Evolutionary conservation across 2,113 vertebrate genomes (phyloP).

Genomic region (Myotis lucifugus): DNA sequence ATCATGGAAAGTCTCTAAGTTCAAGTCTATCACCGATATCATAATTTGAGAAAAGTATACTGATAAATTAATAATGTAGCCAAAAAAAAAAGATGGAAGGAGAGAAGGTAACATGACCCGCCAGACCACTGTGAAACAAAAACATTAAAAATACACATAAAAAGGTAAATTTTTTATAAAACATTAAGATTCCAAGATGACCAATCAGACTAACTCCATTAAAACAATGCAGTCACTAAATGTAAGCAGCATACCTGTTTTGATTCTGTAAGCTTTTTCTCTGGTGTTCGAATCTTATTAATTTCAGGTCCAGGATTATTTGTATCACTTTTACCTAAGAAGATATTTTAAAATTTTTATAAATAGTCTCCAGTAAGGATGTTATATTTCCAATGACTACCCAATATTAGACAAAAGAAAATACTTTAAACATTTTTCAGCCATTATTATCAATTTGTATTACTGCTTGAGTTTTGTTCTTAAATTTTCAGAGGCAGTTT

Average conservation of each 20-base stretch:
- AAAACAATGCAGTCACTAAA: not conserved
- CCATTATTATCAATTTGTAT: not conserved
- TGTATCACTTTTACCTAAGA: conserved; percentile 93
- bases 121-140: not conserved
- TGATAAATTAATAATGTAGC: not conserved
- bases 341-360: conserved; percentile 64
- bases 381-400: conserved; percentile 27
- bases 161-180: not conserved
- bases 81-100: not conserved
- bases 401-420: conserved; percentile 27
- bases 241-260: conserved; percentile 86
- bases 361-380: conserved; percentile 32
- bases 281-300: conserved; percentile 93
- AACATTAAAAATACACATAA: not conserved
- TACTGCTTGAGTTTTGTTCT: not conserved
- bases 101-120: not conserved
- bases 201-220: not conserved
- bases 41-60: not conserved
- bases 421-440: conserved; percentile 52
- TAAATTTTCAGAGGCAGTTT: conserved; percentile 52
- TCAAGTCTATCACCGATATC: not conserved
- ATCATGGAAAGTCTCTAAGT: not conserved
- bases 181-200: not conserved
- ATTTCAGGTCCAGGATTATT: conserved; percentile 91
- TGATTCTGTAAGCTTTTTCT: conserved; percentile 91